Evolutionary conservation across 2,797 vertebrate genomes (phyloP).

Genomic region (Anas capensis): DNA sequence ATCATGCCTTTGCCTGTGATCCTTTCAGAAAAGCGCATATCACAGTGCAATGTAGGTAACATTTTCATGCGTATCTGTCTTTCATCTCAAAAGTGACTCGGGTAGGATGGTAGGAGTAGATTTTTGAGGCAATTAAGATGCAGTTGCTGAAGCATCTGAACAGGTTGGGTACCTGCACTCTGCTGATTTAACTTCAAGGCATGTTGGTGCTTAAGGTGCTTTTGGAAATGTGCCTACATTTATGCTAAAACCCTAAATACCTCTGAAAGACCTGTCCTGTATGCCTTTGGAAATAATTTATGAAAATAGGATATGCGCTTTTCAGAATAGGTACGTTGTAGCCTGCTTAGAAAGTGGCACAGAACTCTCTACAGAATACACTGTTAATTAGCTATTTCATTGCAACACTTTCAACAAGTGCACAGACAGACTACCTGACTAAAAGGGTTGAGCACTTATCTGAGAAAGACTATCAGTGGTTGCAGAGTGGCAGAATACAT

Average conservation of each 20-base stretch:
- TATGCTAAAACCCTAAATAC: not conserved
- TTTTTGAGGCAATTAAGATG: not conserved
- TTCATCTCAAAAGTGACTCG: not conserved
- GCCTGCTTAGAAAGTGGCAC: slow-evolving; percentile 64
- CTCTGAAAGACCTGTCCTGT: not conserved
- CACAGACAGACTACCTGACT: not conserved
- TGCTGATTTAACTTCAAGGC: not conserved
- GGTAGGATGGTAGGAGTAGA: not conserved
- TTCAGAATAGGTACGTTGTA: not conserved
- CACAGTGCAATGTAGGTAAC: not conserved
- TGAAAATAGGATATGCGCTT: slow-evolving; percentile 8
- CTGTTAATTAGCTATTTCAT: slow-evolving; percentile 60
- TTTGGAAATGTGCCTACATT: not conserved
- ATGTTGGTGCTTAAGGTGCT: not conserved
- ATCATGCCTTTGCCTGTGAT: not conserved
- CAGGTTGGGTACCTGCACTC: not conserved
- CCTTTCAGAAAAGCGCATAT: not conserved
- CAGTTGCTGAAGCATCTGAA: not conserved
- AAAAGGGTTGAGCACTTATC: not conserved
- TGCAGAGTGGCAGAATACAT: not conserved
- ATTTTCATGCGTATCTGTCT: not conserved
- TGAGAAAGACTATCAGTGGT: not conserved
- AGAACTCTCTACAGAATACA: slow-evolving; percentile 45
- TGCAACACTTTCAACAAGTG: slow-evolving; percentile 10
- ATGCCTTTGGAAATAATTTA: slow-evolving; percentile 14